Conservation (phyloP, 2,888 invertebrate genomes). For the Himalopsyche anomala region DNA sequence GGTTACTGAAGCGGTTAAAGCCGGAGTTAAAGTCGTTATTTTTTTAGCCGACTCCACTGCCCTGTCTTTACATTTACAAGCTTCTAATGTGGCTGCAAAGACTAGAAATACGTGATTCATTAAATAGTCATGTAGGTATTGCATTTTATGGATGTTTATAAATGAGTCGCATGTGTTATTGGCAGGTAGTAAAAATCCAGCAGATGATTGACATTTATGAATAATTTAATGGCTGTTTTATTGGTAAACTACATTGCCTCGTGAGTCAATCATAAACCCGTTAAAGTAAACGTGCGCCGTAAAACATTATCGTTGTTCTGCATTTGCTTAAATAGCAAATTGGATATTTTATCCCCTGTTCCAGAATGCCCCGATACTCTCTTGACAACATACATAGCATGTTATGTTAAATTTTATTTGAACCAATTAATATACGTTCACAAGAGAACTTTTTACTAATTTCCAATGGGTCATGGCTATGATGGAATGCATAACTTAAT, state of each 20-base stretch:
- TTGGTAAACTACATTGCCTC: neutral
- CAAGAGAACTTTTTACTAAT: too few species aligned
- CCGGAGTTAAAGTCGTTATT: too few species aligned
- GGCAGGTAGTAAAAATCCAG: neutral
- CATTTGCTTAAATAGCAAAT: neutral
- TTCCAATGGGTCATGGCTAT: too few species aligned
- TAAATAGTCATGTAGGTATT: neutral
- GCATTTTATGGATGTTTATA: neutral
- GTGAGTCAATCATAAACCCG: constrained; percentile 17
- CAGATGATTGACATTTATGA: neutral
- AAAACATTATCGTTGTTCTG: neutral
- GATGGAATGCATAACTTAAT: too few species aligned
- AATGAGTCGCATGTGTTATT: neutral
- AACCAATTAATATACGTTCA: too few species aligned
- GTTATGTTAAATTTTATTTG: too few species aligned
- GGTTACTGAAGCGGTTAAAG: too few species aligned
- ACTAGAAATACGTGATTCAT: neutral
- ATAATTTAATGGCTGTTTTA: neutral
- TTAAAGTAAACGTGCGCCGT: neutral
- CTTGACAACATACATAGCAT: too few species aligned
- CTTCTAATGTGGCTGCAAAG: neutral
- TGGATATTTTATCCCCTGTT: neutral
- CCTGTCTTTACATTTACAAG: too few species aligned
- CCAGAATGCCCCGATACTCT: neutral
- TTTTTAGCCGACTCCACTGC: too few species aligned